phyloP scores from a whole-genome alignment of 92 coral and sea anemone genomes.

The Actinernus sp. region DNA sequence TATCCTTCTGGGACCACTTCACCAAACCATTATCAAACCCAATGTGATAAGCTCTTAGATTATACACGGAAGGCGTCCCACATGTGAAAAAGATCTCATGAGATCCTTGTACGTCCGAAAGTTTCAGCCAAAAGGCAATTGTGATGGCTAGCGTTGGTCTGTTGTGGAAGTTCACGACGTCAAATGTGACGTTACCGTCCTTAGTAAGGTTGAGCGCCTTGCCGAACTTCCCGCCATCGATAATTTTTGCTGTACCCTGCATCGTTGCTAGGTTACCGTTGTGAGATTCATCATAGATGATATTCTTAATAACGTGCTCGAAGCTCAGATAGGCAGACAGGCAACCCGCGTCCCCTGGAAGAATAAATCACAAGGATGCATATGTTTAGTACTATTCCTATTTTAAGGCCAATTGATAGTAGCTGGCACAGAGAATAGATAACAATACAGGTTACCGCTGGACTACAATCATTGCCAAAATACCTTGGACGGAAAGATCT shows the following conservation, averaged over 20 bases:
- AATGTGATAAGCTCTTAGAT: constrained; percentile 85
- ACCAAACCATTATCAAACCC: constrained; percentile 77
- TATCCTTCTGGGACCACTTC: constrained; percentile 79
- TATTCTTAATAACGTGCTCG: constrained; percentile 68
- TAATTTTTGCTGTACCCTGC: constrained; percentile 73
- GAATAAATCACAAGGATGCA: too few species aligned
- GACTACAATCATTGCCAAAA: too few species aligned
- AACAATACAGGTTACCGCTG: too few species aligned
- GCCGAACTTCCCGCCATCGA: constrained; percentile 80
- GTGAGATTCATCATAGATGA: constrained; percentile 86
- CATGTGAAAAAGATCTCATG: constrained; percentile 92
- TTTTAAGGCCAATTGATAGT: too few species aligned
- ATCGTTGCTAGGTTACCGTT: constrained; percentile 86
- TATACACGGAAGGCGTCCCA: constrained; percentile 66
- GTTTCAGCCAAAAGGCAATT: constrained; percentile 86
- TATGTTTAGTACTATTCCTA: too few species aligned
- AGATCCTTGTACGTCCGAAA: constrained; percentile 66
- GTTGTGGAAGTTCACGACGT: constrained; percentile 81
- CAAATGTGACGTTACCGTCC: constrained; percentile 86
- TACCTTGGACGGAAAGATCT: too few species aligned
- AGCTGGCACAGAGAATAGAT: too few species aligned
- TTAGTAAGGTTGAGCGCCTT: constrained; percentile 76
- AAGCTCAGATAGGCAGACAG: constrained; percentile 90
- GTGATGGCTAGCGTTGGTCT: constrained; percentile 93
- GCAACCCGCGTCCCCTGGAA: constrained; percentile 94